Base-by-base conservation (phyloP, 2,797 vertebrate genomes). In the Yasuhikotakia modesta region DNA sequence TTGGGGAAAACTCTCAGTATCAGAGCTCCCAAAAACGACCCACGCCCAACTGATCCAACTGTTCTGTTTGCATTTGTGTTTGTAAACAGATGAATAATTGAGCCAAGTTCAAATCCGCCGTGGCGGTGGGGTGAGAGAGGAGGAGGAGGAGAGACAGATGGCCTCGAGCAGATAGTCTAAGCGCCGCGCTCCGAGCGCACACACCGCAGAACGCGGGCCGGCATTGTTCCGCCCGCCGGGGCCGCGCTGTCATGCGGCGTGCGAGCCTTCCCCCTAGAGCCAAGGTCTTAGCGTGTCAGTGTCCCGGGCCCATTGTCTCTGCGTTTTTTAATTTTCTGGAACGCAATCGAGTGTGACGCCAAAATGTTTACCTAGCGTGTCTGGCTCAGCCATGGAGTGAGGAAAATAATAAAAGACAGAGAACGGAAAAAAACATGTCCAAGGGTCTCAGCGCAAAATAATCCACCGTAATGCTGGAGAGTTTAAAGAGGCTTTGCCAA, bases 81-180 rank as follows among this genome's bases (percentile, higher is more conserved):
- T 93, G 94, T 95, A 94, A 95, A 94, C 94, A 95, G 94, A 94
- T 93, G 92, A 94, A 94, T 94, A 92, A 93, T 90, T 92, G 92
- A 96, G 94, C 92, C 94, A 94, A 85, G 89, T 92, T 91, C 84
- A 90, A 89, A 94, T 94, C 92, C 90, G 90, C 88, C 89, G 65
- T 84, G 83, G 83, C 79, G 84, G 83, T 83, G 87, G 84, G 83
- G 87, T 73, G 85, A 89, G 82, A 73, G 68, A 88, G 90, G 91
- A 91, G 88, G 91, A 91, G 88, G 92, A 87, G 85, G 82, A 77
- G 81, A 87, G 73, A 85, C 97, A 98, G 96, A 97, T 98, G 97
- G 96, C 95, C 92, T 93, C 90, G 94, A 91, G 94, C 95, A 96
- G 96, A 97, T 97, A 96, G 94, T 94, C 94, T 92, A 92, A 91